Conservation (phyloP, 1,140 invertebrate species). For the Drosophila lacteicornis region DNA sequence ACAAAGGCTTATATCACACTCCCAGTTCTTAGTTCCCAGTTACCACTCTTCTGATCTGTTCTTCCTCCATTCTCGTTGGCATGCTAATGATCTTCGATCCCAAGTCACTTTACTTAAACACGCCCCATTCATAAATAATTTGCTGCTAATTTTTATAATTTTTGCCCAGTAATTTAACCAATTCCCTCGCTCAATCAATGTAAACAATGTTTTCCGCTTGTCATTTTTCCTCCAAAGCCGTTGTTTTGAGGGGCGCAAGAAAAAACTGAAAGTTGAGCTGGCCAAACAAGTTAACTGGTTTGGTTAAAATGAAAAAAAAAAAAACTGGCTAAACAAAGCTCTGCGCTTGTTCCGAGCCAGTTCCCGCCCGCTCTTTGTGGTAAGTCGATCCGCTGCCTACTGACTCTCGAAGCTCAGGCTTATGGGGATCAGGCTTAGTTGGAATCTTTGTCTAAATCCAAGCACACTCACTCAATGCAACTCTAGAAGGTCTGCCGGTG, state of each 20-base stretch:
- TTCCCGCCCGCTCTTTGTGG: slow-evolving; percentile 20
- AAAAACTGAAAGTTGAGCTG: slow-evolving; percentile 63
- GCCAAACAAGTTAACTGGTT: slow-evolving; percentile 53
- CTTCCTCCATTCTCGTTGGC: slow-evolving; percentile 15
- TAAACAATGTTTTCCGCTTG: slow-evolving; percentile 64
- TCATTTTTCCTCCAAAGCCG: slow-evolving; percentile 38
- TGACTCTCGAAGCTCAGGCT: slow-evolving; percentile 43
- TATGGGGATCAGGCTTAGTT: slow-evolving; percentile 27
- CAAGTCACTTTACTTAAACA: slow-evolving; percentile 26
- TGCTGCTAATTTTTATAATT: slow-evolving; percentile 62
- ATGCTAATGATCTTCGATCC: slow-evolving; percentile 57
- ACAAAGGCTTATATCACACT: slow-evolving; percentile 29
- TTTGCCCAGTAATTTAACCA: slow-evolving; percentile 25
- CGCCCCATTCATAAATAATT: slow-evolving; percentile 60
- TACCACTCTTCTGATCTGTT: slow-evolving; percentile 13
- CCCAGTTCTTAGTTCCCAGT: slow-evolving; percentile 16
- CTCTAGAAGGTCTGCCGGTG: slow-evolving; percentile 38
- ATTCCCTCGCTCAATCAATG: slow-evolving; percentile 33
- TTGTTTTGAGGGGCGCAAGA: slow-evolving; percentile 5
- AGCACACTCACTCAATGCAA: slow-evolving; percentile 26
- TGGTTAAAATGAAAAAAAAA: slow-evolving; percentile 24
- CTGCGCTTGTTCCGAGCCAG: slow-evolving; percentile 36
- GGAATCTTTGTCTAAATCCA: slow-evolving; percentile 50
- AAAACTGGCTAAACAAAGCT: slow-evolving; percentile 48
- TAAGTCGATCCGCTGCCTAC: slow-evolving; percentile 32